phyloP scores from a whole-genome alignment of 2,888 invertebrate species.

The Metopia argyrocephala region DNA sequence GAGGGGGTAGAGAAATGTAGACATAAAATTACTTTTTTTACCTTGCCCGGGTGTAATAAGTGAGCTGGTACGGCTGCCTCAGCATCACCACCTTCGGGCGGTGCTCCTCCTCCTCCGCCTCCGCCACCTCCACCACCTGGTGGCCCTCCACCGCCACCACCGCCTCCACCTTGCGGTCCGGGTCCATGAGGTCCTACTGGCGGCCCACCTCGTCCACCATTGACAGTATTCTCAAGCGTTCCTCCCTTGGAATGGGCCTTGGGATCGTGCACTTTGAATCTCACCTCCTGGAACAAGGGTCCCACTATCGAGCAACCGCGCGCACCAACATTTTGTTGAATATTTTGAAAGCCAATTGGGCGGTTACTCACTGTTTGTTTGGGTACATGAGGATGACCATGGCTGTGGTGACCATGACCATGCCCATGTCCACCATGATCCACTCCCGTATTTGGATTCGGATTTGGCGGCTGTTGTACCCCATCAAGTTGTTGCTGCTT shows the following conservation, averaged over 20 bases:
- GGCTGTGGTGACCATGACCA: conserved; percentile 79
- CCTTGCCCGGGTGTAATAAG: conserved; percentile 91
- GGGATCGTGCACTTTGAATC: conserved; percentile 96
- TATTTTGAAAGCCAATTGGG: conserved; percentile 80
- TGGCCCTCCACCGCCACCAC: conserved; percentile 72
- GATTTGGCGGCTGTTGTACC: conserved; percentile 87
- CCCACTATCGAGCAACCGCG: conserved; percentile 83
- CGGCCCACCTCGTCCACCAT: conserved; percentile 85
- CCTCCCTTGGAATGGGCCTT: conserved; percentile 96
- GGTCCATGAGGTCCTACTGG: conserved; percentile 81
- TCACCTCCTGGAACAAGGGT: conserved; percentile 91
- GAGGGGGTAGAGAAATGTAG: conserved; percentile 59
- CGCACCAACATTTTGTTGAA: conserved; percentile 79
- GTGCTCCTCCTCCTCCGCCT: conserved; percentile 74
- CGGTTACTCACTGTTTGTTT: conserved; percentile 80
- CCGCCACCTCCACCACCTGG: conserved; percentile 77
- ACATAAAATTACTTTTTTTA: conserved; percentile 78
- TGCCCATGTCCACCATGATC: conserved; percentile 78
- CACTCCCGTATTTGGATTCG: conserved; percentile 83
- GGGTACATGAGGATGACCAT: conserved; percentile 79
- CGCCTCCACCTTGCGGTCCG: conserved; percentile 76
- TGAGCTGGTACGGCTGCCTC: conserved; percentile 82
- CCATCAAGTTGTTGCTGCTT: conserved; percentile 91
- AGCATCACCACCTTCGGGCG: conserved; percentile 79
- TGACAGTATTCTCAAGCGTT: conserved; percentile 93